Base-by-base conservation (phyloP, 1,140 invertebrate genomes). In the Zaprionus davidi region DNA sequence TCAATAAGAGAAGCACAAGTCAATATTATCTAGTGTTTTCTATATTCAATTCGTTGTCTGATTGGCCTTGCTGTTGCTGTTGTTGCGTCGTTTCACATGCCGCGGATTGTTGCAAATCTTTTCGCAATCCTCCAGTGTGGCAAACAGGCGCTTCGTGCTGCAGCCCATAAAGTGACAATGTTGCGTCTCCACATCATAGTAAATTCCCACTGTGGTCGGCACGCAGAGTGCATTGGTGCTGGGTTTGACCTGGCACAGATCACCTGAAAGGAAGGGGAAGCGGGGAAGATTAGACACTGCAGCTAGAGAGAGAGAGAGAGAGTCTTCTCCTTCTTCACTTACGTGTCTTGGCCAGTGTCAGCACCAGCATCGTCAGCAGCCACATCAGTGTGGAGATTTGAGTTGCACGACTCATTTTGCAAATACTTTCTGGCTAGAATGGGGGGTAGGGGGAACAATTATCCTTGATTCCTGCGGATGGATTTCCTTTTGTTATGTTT, bases 81-180 rank as follows among this genome's bases (percentile, higher is more conserved):
- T 38, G 26, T 51, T 82, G 65, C 90, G 90, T 3, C 55, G 22
- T 67, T 79, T 81, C 5, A 76, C 26, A 58, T 92, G 87, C 49
- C 87, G 58, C 49, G 68, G 36, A 72, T 87, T 91, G 36, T 92
- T 92, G 76, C 91, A 92, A 13, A 92, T 90, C 68, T 79, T 84
- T 3, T 92, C 91, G 57, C 91, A 92, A 57, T 91, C 81, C 67
- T 90, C 91, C 1, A 92, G 57, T 5, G 57, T 73, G 12, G 13
- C 46, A 62, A 92, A 92, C 6, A 91, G 64, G 24, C 78, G 82
- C 57, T 77, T 82, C 7, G 75, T 79, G 66, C 74, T 82, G 65
- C 91, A 92, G 28, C 91, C 91, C 68, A 81, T 68, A 13, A 60
- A 91, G 4, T 79, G 81, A 20, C 91, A 92, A n/a, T 59, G 77